Base-by-base conservation (phyloP, 2,797 vertebrate species). In the Cyprinella venusta region DNA sequence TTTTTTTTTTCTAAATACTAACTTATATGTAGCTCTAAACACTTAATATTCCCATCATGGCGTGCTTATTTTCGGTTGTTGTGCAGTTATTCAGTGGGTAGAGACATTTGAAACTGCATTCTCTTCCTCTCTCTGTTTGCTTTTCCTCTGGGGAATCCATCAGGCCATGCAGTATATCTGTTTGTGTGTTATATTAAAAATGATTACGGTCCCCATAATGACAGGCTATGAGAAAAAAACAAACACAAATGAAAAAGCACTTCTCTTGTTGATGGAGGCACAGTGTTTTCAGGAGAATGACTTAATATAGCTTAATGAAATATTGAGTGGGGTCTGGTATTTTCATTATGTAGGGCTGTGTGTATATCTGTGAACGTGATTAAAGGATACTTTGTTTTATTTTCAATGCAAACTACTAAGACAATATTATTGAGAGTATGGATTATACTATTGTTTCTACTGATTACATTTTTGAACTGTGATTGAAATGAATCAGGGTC, bases 201-300 rank as follows among this genome's bases (percentile, higher is more conserved):
- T 21, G 0, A 81, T 65, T 64, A 52, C 36, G 42, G 16, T 30
- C 13, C 5, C 45, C 1, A 6, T 52, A 81, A 74, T 65, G 68
- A 74, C 19, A 81, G 26, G 63, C 42, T 42, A 16, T 70, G 54
- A 48, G 68, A 36, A 81, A 85, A 85, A 64, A 64, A 59, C 70
- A n/a, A 50, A 71, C 30, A 82, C 74, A 50, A 36, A 80, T 33
- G 52, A 42, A 76, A 36, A 50, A 63, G 21, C n/a, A 38, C 65
- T 12, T 42, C 42, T 42, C 59, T 67, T 64, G 21, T 80, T 42
- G 40, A 65, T 15, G 38, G 21, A 81, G 40, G 6, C 3, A 26
- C 16, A 68, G 52, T 64, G 21, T 82, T 26, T 64, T 67, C 59
- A 63, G 72, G 48, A 15, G 15, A 63, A 65, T 80, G 15, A 40